Evolutionary conservation across 2,888 invertebrate genomes (phyloP), one percentile per base, ranked within the genome.

Genomic region (Rhimphoctona megacephalus): DNA sequence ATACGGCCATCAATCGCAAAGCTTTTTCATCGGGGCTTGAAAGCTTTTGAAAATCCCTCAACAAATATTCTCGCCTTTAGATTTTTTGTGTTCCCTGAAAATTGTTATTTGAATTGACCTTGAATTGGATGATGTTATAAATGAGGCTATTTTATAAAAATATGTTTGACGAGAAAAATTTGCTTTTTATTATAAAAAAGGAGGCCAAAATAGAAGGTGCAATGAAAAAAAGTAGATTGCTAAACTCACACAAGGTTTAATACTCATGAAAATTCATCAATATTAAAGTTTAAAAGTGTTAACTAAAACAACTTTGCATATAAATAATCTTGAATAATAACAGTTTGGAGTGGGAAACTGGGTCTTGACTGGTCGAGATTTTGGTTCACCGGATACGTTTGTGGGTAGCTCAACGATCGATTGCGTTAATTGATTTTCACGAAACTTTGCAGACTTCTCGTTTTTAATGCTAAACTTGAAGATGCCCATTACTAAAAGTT

Each of bases 31-130:
- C 36, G 67, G 52, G 17, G 33, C 66, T 73, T 57, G 43, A 83
- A 83, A 80, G 80, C 80, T 57, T 79, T 80, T 64, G 79, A 57
- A 86, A 83, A 86, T 86, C 74, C 69, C 72, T 67, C 76, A 72
- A 83, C 79, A 80, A 86, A 86, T 69, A 79, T 69, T 19, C 73
- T 61, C 36, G 17, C 61, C 5, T 30, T 30, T 2, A 5, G 14
- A 61, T 11, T 43, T 61, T 61, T 61, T 57, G 17, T 19, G 0
- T 17, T 49, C 49, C 49, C 49, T 4, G 19, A 49, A 0, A 1
- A 61, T 1, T 17, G 6, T 61, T 17, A 6, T 61, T 17, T 17
- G 1, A n/a, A 61, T 17, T 61, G 17, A 17, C 30, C 17, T 17
- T 61, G 17, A 17, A 61, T 7, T 30, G 1, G 17, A 5, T 0